A percentile compares a stretch with the other conserved stretches of the same genome.
Conservation (phyloP, 2,113 vertebrate genomes). For the Phylloscopus trochilus region DNA sequence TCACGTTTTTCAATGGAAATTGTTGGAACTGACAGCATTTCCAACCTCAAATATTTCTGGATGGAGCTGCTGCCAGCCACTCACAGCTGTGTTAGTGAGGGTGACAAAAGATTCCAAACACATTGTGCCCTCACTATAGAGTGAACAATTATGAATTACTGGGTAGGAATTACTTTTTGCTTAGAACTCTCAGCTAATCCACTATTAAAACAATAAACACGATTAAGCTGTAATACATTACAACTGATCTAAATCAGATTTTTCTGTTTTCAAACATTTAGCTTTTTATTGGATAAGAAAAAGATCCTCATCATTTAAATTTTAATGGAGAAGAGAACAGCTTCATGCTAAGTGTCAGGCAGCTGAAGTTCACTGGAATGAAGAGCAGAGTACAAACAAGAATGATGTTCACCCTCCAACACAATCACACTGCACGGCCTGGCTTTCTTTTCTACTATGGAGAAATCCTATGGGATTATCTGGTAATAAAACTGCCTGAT, state of each 20-base stretch:
- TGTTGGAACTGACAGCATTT: not conserved
- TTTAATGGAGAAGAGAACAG: not conserved
- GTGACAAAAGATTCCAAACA: not conserved
- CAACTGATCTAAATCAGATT: not conserved
- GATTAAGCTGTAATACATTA: not conserved
- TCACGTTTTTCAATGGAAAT: not conserved
- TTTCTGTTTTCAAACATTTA: not conserved
- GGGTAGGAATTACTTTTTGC: not conserved
- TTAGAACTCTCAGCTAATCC: not conserved
- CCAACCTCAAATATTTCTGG: not conserved
- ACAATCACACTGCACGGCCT: not conserved
- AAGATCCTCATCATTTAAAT: accelerated
- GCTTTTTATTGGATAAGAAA: not conserved
- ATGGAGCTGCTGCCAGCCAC: not conserved
- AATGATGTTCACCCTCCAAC: not conserved
- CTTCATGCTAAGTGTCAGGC: not conserved
- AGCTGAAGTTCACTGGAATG: not conserved
- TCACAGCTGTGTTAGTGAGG: no score
- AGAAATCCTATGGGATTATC: not conserved
- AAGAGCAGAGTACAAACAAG: not conserved
- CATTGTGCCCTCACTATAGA: not conserved
- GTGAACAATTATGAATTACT: not conserved
- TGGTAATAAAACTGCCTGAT: not conserved
- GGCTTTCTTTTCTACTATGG: not conserved
- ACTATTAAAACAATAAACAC: not conserved